A percentile compares a stretch with the other conserved stretches of the same genome.
phyloP scores from a whole-genome alignment of 2,113 vertebrate species.

The Podarcis raffonei region DNA sequence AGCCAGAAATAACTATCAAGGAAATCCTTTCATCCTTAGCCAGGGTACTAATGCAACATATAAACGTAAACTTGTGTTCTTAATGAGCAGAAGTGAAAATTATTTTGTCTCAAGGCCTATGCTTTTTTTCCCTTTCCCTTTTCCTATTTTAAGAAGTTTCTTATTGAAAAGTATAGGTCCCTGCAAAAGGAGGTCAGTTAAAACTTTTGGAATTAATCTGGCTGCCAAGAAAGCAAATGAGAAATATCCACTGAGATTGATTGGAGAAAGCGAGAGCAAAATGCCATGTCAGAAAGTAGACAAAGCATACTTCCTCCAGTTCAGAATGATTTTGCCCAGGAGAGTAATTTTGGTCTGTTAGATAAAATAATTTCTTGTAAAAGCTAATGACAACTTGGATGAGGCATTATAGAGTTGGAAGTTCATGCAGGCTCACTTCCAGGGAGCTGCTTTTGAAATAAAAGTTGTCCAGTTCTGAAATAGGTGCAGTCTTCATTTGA shows the following conservation, averaged over 20 bases:
- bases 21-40: not conserved
- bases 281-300: not conserved
- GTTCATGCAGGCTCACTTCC: slow-evolving; percentile 43
- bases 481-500: slow-evolving; percentile 34
- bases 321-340: slow-evolving; percentile 8
- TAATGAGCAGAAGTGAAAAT: not conserved
- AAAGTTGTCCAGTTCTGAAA: not conserved
- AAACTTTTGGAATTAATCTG: not conserved
- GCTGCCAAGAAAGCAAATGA: not conserved
- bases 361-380: slow-evolving; percentile 53
- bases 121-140: not conserved
- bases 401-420: slow-evolving; percentile 29
- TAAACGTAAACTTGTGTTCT: not conserved
- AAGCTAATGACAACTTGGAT: slow-evolving; percentile 11
- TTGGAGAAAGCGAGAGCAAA: not conserved
- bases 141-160: not conserved
- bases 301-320: slow-evolving; percentile 5
- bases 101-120: not conserved
- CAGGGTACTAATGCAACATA: not conserved
- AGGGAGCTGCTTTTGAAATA: too few relatives aligned
- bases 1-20: too few relatives aligned
- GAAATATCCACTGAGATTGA: not conserved
- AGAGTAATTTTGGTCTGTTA: slow-evolving; percentile 50
- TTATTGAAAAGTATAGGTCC: not conserved
- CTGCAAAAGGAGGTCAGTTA: not conserved